A percentile compares a stretch with the other conserved stretches of the same genome.
Conservation (phyloP, 2,888 invertebrate species). For the Autographa gamma region DNA sequence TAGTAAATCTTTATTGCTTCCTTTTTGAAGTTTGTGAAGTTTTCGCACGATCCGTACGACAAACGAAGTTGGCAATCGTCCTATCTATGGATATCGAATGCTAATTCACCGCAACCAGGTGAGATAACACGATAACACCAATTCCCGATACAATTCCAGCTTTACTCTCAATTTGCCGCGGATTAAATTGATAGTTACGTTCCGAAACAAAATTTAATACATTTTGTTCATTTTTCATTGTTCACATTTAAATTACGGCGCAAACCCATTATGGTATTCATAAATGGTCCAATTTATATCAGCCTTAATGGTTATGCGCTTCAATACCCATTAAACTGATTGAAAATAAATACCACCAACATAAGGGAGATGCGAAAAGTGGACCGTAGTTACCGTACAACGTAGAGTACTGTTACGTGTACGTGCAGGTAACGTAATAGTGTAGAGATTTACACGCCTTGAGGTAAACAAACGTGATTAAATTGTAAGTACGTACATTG, state of each 20-base stretch:
- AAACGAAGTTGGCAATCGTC: background rate
- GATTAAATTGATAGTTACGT: conserved; percentile 48
- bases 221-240: conserved; percentile 33
- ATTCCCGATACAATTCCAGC: conserved; percentile 23
- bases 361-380: conserved; percentile 14
- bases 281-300: conserved; percentile 48
- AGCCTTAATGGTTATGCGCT: conserved; percentile 34
- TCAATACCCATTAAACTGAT: conserved; percentile 45
- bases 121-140: conserved; percentile 20
- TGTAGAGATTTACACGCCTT: background rate
- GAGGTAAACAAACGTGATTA: background rate
- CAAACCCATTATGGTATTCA: conserved; percentile 37
- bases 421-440: background rate
- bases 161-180: conserved; percentile 31
- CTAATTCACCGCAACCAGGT: conserved; percentile 1
- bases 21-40: background rate
- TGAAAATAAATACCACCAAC: conserved; percentile 44
- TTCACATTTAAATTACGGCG: conserved; percentile 20
- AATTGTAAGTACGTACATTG: background rate
- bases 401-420: background rate
- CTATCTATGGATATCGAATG: conserved; percentile 1
- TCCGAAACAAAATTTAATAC: conserved; percentile 36
- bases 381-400: conserved; percentile 5
- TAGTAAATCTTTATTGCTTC: conserved; percentile 2
- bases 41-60: background rate